Percentiles rank a stretch among this genome's conserved stretches.
Conservation (phyloP, 2,113 vertebrate genomes). For the Epinephelus fuscoguttatus region DNA sequence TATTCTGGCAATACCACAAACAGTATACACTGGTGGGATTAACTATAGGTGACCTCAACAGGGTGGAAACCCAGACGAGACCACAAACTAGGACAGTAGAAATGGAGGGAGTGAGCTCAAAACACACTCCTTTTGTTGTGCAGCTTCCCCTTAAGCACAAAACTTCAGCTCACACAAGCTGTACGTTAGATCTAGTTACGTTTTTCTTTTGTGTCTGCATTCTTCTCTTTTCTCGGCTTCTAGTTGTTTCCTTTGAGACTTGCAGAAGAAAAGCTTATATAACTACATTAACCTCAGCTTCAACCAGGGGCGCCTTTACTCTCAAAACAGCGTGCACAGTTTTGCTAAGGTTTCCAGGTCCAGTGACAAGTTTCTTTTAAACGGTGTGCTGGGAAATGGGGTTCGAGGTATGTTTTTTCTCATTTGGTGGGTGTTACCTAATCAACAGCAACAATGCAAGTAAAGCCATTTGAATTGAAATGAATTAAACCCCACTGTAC, state of each 20-base stretch:
- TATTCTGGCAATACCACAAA: too few relatives aligned
- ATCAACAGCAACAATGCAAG: too few relatives aligned
- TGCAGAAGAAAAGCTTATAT: neutral
- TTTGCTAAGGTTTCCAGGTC: too few relatives aligned
- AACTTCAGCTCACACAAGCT: conserved; percentile 5
- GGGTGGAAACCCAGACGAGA: neutral
- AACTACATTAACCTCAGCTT: neutral
- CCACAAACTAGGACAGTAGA: neutral
- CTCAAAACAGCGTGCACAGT: too few relatives aligned
- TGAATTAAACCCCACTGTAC: too few relatives aligned
- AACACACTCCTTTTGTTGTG: neutral
- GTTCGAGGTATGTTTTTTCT: too few relatives aligned
- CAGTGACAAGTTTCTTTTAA: too few relatives aligned
- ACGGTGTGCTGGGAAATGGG: too few relatives aligned
- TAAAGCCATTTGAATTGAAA: too few relatives aligned
- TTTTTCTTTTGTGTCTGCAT: neutral
- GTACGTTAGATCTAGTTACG: conserved; percentile 6
- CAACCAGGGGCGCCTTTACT: neutral
- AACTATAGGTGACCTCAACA: too few relatives aligned
- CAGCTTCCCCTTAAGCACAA: neutral
- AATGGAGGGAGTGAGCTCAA: neutral
- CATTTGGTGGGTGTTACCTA: too few relatives aligned
- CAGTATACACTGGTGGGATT: too few relatives aligned
- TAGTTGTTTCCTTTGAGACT: neutral
- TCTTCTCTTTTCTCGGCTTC: neutral